These are phyloP conservation scores for Lottia gigantea DNA, from an alignment of 2,888 invertebrate genomes.

Conservation along the genomic window DNA sequence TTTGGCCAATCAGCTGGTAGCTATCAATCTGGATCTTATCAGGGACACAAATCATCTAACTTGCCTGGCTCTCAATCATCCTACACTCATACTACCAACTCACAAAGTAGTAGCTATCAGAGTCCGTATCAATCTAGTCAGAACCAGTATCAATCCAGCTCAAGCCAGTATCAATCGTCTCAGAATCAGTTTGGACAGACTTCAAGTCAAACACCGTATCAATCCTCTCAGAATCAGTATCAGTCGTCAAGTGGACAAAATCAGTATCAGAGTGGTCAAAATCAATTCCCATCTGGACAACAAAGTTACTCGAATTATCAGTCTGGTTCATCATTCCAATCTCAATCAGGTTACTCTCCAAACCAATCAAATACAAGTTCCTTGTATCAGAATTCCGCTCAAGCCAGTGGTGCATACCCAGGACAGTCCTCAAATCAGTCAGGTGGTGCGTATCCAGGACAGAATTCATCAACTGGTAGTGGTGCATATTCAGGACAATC, in stretches of 20 bases:
- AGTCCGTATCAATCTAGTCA: slow-evolving; percentile 43
- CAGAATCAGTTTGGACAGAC: slow-evolving; percentile 19
- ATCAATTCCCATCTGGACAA: slow-evolving; percentile 37
- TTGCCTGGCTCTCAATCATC: slow-evolving; percentile 28
- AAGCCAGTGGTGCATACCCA: background rate
- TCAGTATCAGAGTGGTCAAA: slow-evolving; percentile 34
- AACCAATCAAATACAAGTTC: slow-evolving; percentile 25
- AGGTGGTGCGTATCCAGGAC: slow-evolving; percentile 20
- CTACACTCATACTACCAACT: slow-evolving; percentile 31
- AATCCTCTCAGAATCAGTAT: slow-evolving; percentile 30
- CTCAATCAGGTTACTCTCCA: slow-evolving; percentile 42
- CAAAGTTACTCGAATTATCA: slow-evolving; percentile 33
- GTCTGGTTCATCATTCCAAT: slow-evolving; percentile 56
- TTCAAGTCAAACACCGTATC: slow-evolving; percentile 31
- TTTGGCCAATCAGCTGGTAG: slow-evolving; percentile 30
- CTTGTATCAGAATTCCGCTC: slow-evolving; percentile 32
- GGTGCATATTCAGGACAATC: slow-evolving; percentile 14
- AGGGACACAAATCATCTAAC: slow-evolving; percentile 32
- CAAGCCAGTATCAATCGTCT: slow-evolving; percentile 38
- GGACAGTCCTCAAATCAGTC: slow-evolving; percentile 36
- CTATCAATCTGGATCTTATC: slow-evolving; percentile 35
- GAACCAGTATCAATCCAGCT: slow-evolving; percentile 35
- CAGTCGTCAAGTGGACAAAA: slow-evolving; percentile 30
- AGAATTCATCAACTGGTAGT: background rate
- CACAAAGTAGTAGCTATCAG: slow-evolving; percentile 21